phyloP scores from a whole-genome alignment of 1,140 invertebrate species.

The Lepidurus apus region DNA sequence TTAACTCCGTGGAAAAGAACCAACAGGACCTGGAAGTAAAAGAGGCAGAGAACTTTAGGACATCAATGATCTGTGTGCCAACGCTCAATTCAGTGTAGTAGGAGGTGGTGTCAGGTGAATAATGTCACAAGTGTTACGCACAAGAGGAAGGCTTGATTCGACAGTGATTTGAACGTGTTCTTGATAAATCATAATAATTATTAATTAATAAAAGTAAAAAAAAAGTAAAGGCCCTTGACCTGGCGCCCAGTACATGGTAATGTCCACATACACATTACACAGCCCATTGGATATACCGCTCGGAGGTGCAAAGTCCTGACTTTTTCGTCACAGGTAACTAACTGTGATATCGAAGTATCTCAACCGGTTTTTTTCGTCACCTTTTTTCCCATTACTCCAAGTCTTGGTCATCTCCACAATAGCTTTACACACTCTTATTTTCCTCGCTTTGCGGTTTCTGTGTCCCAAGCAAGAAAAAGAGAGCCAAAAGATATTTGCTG shows the following conservation, averaged over 20 bases:
- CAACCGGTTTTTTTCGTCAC: constrained; percentile 2
- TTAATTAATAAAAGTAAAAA: too few species aligned
- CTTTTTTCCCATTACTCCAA: background rate
- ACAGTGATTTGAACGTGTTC: too few species aligned
- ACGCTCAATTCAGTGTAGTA: background rate
- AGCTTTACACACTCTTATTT: constrained; percentile 4
- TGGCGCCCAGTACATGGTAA: constrained; percentile 15
- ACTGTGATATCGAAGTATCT: background rate
- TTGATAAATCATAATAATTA: too few species aligned
- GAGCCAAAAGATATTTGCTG: background rate
- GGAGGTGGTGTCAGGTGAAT: background rate
- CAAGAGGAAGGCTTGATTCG: too few species aligned
- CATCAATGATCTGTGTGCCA: background rate
- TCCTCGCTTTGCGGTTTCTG: background rate
- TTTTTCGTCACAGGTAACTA: constrained; percentile 21
- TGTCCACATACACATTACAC: constrained; percentile 22
- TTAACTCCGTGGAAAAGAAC: constrained; percentile 14
- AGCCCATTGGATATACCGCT: background rate
- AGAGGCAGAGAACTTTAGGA: background rate
- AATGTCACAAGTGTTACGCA: too few species aligned
- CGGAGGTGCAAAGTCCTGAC: background rate
- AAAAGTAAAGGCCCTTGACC: background rate
- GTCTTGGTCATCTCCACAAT: background rate
- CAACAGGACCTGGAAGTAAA: background rate
- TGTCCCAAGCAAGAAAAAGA: background rate